Base-by-base conservation (phyloP, 2,888 invertebrate genomes). In the Argyra leucocephala region DNA sequence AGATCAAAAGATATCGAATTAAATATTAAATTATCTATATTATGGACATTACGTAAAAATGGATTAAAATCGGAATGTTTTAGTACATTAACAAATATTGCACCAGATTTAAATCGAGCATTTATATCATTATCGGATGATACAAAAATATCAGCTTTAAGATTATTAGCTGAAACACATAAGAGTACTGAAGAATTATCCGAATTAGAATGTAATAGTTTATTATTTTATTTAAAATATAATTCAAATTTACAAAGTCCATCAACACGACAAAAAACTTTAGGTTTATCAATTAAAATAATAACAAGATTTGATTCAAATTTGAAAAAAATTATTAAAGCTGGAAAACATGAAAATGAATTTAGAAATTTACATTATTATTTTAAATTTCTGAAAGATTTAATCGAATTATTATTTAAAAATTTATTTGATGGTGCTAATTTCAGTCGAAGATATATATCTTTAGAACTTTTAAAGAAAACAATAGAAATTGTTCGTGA, bases 171-270 rank as follows among this genome's bases (percentile, higher is more conserved):
- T 63, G 90, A 91, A 72, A 87, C 85, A 1, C 86, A 85, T 63
- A 89, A 88, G 75, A 85, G 85, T 1, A 90, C 92, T 2, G 89
- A 91, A 74, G 70, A 80, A 15, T 84, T 90, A 69, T 75, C 82
- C 0, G 66, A 74, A 0, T 79, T 80, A 59, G 93, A 93, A 73
- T 81, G 93, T 48, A 75, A 82, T 2, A 81, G 87, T 21, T 78
- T 91, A 24, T 75, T 84, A 12, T 76, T 78, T 48, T 91, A 86
- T 77, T 74, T 92, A 48, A 77, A 80, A 22, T 85, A 86, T 74
- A 93, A 92, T 79, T 80, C 88, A 63, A 86, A 86, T 69, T 84
- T 84, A 64, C 88, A 88, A 74, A 82, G 83, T 64, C 86, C 90
- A 0, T 83, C 84, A 66, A 86, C 87, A 69, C 82, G 89, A 37